A percentile compares a stretch with the other conserved stretches of the same genome.
Conservation (phyloP, 2,888 invertebrate species). For the Opisthograptis luteolata region DNA sequence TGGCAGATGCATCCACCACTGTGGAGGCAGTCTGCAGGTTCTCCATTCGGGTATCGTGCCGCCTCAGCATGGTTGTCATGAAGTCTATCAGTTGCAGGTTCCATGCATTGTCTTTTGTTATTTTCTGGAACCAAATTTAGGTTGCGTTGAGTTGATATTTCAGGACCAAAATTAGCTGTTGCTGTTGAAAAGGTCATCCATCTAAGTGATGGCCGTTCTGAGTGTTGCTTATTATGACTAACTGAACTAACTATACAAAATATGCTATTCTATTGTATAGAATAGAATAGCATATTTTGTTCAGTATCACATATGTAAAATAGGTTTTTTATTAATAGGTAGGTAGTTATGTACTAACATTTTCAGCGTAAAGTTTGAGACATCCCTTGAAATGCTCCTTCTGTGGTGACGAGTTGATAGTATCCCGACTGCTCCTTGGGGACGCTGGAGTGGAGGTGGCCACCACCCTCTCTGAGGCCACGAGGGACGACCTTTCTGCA, state of each 20-base stretch:
- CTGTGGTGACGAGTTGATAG: slow-evolving; percentile 78
- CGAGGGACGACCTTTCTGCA: slow-evolving; percentile 81
- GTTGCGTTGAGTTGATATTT: no score
- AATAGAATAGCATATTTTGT: neutral
- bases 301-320: no score
- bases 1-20: slow-evolving; percentile 94
- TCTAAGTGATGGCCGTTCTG: no score
- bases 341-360: slow-evolving; percentile 81
- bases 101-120: slow-evolving; percentile 95
- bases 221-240: no score
- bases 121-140: slow-evolving; percentile 85
- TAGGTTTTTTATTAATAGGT: no score
- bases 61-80: slow-evolving; percentile 89
- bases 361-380: slow-evolving; percentile 91
- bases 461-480: slow-evolving; percentile 73
- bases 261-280: no score
- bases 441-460: slow-evolving; percentile 69
- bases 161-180: no score
- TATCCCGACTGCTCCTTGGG: slow-evolving; percentile 49
- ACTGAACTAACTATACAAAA: no score
- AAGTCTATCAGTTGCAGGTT: slow-evolving; percentile 94
- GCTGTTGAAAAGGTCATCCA: no score
- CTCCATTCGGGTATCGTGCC: slow-evolving; percentile 88
- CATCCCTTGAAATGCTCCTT: slow-evolving; percentile 90
- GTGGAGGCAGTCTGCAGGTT: slow-evolving; percentile 92